Evolutionary conservation across 2,797 vertebrate genomes (phyloP).

Genomic region (Schizopygopsis malacanthus): DNA sequence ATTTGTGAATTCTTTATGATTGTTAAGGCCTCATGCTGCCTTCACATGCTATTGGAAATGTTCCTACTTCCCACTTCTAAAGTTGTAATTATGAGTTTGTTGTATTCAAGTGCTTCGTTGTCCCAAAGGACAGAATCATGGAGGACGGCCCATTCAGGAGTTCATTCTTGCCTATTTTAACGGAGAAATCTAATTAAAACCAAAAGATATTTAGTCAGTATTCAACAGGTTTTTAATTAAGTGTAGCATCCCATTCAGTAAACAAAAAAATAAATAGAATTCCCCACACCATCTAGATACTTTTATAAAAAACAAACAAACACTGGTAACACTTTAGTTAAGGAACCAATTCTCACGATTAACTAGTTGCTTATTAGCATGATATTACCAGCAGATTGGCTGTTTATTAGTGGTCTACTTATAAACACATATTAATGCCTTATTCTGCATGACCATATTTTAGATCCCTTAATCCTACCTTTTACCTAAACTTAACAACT

Average conservation of each 20-base stretch:
- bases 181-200: not conserved
- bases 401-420: too few species aligned
- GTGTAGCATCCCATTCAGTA: not conserved
- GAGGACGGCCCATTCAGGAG: not conserved
- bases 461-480: too few species aligned
- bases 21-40: not conserved
- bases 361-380: not conserved
- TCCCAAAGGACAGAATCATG: not conserved
- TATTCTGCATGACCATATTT: too few species aligned
- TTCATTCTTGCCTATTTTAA: not conserved
- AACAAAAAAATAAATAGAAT: not conserved
- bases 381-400: not conserved
- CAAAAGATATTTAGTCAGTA: not conserved
- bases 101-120: not conserved
- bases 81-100: not conserved
- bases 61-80: not conserved
- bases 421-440: too few species aligned
- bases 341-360: not conserved
- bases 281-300: not conserved
- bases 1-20: not conserved
- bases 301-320: not conserved
- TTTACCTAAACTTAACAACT: too few species aligned
- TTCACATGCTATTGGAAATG: not conserved
- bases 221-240: not conserved
- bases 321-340: not conserved